Evolutionary conservation across 2,113 vertebrate species (phyloP), one percentile per base, ranked within the genome.

Genomic region (Grantiella picta): DNA sequence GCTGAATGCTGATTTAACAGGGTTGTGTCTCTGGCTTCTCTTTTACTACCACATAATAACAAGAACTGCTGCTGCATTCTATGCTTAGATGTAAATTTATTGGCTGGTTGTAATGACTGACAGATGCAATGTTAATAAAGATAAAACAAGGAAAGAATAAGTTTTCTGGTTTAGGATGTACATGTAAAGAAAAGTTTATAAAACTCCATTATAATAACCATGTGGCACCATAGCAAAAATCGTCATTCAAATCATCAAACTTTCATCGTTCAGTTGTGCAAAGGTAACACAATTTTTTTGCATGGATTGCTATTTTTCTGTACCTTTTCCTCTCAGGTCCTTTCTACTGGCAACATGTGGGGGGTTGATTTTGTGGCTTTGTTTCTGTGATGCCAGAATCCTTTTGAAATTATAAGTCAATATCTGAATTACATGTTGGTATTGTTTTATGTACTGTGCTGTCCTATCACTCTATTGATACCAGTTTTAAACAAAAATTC

Each of bases 371-470:
- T 69, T 29, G 8, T 40, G 38, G 5, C 6, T 80, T 88, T 72
- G 15, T 40, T 70, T 65, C 23, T 53, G 7, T 12, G 29, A 4
- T 59, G 24, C 5, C 35, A 60, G 27, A 80, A 76, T 25, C 1
- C 57, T 78, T 76, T 52, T 53, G 21, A 83, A 83, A 36, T 29
- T 20, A 2, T 16, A 59, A 65, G 2, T 24, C 27, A 47, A 38
- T 40, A 7, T 40, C n/a, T 82, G 29, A 38, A 90, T 68, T 60
- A 63, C 3, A 8, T n/a, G 42, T 20, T 47, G 14, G 33, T 47
- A 15, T 10, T 1, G 0, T 36, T 77, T 35, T 31, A 33, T 20
- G 6, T 66, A 15, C 10, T 66, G 9, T 1, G 1, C 8, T 65
- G 6, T 61, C 16, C 7, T 59, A 25, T 71, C 4, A 36, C 14